Conservation (phyloP, 2,888 invertebrate genomes). For the Torymus tubicola region DNA sequence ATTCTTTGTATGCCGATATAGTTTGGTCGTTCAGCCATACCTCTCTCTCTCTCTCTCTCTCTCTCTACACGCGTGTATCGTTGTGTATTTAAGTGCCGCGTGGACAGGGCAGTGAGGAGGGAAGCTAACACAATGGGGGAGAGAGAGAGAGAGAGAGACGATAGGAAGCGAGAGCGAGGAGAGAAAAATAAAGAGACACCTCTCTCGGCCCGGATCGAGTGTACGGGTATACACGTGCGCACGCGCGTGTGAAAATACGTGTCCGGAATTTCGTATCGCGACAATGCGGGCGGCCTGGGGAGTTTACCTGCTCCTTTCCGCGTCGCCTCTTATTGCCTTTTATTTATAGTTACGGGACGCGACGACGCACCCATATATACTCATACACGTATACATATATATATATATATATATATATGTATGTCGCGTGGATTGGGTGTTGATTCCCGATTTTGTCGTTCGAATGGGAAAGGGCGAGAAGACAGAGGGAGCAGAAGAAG, state of each 20-base stretch:
- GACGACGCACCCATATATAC: too few relatives aligned
- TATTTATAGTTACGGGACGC: constrained; percentile 40
- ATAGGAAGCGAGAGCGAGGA: neutral
- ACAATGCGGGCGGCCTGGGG: neutral
- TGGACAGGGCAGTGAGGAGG: too few relatives aligned
- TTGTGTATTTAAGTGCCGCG: too few relatives aligned
- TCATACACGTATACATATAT: neutral
- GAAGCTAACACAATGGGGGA: too few relatives aligned
- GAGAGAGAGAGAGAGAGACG: too few relatives aligned
- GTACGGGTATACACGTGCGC: constrained; percentile 14
- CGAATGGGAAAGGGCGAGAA: neutral
- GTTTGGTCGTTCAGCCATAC: too few relatives aligned
- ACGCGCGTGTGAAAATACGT: constrained; percentile 33
- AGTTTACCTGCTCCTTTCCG: constrained; percentile 39
- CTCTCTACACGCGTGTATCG: too few relatives aligned
- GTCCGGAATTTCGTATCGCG: constrained; percentile 30
- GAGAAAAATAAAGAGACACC: neutral
- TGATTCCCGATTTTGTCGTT: constrained; percentile 35
- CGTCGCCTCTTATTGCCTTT: constrained; percentile 36
- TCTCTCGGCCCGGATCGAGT: constrained; percentile 5
- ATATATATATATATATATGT: neutral
- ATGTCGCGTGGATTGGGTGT: neutral
- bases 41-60: too few relatives aligned
- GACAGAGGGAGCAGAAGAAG: neutral
- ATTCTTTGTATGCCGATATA: too few relatives aligned